Evolutionary conservation across 2,888 invertebrate genomes (phyloP), one percentile per base, ranked within the genome.

Genomic region (Nemotelus pantherinus): DNA sequence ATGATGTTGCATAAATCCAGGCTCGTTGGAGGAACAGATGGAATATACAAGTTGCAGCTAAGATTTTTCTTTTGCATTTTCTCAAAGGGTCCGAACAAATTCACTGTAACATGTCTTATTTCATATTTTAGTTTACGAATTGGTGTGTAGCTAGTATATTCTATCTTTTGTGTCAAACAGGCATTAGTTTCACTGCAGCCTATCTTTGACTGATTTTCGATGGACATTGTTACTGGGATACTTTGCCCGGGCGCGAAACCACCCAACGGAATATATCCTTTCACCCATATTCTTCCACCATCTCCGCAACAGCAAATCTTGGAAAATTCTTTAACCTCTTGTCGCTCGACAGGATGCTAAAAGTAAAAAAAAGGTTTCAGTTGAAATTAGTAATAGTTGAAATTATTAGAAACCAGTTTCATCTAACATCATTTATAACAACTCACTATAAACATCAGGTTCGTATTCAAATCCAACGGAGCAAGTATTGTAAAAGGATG

Each of bases 211-310:
- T 91, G 90, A 87, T 95, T 95, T 82, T 94, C 93, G 55, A 93
- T 89, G 82, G 93, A 92, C 6, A 94, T 88, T 80, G 90, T 89
- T 58, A 94, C 87, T 1, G 92, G 91, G 2, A 95, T 91, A 77
- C 89, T 89, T 87, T 95, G 94, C 0, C 94, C 94, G 2, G 93
- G 92, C 57, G 93, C 92, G 85, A 92, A 94, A 5, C 94, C 94
- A 43, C 90, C 90, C 72, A 92, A 92, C 0, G 94, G 93, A 0
- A 92, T 85, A 5, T 45, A 43, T 0, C 91, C 89, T 79, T 90
- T 74, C 39, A 74, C 63, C 9, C 7, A 44, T 47, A 68, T 68
- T 10, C 55, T 43, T 39, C 64, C 58, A n/a, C 44, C 55, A 65
- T 77, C 7, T 4, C 64, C 68, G 47, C 45, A 58, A 65, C 67